phyloP scores from a whole-genome alignment of 2,888 invertebrate species.

The Smittia aterrima region DNA sequence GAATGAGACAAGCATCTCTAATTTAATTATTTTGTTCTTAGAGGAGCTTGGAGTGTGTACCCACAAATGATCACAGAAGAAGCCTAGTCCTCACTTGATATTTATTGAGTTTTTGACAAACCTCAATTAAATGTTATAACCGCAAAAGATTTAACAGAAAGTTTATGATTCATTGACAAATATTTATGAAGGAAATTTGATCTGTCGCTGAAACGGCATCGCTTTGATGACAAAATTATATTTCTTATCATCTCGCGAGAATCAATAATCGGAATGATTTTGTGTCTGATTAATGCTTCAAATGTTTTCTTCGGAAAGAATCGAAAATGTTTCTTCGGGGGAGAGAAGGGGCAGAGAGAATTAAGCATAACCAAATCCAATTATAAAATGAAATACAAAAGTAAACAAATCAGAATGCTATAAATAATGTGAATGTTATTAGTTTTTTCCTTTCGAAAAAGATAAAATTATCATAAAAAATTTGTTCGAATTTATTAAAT shows the following conservation, averaged over 20 bases:
- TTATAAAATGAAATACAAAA: constrained; percentile 41
- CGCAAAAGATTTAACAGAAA: background rate
- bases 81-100: no score
- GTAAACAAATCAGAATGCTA: constrained; percentile 40
- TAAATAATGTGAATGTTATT: constrained; percentile 35
- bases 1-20: no score
- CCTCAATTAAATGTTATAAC: no score
- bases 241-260: constrained; percentile 29
- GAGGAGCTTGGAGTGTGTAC: no score
- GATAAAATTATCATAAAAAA: constrained; percentile 41
- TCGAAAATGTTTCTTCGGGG: no score
- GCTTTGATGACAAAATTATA: constrained; percentile 31
- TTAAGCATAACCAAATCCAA: constrained; percentile 38
- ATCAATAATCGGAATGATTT: constrained; percentile 31
- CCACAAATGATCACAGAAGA: no score
- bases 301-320: background rate
- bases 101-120: no score
- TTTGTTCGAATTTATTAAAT: constrained; percentile 38
- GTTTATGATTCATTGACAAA: constrained; percentile 32
- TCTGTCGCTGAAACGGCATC: background rate
- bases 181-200: constrained; percentile 26
- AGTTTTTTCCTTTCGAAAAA: constrained; percentile 14
- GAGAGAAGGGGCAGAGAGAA: background rate
- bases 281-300: constrained; percentile 29
- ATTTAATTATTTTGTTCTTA: no score